Base-by-base conservation (phyloP, 2,797 vertebrate genomes). In the Argya squamiceps region DNA sequence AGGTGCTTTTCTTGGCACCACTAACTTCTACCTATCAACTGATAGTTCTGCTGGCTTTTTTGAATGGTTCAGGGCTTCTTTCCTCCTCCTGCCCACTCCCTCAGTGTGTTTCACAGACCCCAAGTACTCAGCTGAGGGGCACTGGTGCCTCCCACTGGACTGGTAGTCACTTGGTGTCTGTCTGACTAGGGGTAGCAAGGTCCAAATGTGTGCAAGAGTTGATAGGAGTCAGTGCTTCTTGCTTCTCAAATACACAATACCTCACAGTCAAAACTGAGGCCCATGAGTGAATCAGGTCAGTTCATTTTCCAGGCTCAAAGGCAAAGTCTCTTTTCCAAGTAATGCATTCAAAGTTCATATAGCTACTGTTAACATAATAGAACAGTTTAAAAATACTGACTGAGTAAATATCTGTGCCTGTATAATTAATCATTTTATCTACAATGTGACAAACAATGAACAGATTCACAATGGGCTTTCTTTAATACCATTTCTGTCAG, bases 401-500 rank as follows among this genome's bases (percentile, higher is more conserved):
- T 2, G 7, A 67, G 82, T 82, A 92, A 95, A 91, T 91, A 80
- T 70, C 56, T 87, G 13, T 76, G 49, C 10, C 56, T 77, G 7
- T 80, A 65, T 77, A 91, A 91, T 84, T 91, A 89, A 92, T 92
- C 41, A 74, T 70, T 84, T 92, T 89, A 73, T 88, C 78, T 74
- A 19, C 47, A 69, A 43, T 23, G 23, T 80, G 87, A 88, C 81
- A 96, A 90, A 50, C 24, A 84, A 75, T 36, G 62, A 76, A 84
- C 2, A 4, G 85, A 78, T 85, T 75, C 76, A 78, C 34, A 69
- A 62, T 39, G 26, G n/a, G 7, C 36, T 92, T 93, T 71, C 43
- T 81, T 84, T 86, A 94, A 88, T 81, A 90, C 43, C 22, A 41
- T 68, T 95, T 94, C 84, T 94, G 36, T 84, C 88, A 94, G 53